Evolutionary conservation across 2,797 vertebrate genomes (phyloP), one percentile per base, ranked within the genome.

Genomic region (Oryzias sinensis): DNA sequence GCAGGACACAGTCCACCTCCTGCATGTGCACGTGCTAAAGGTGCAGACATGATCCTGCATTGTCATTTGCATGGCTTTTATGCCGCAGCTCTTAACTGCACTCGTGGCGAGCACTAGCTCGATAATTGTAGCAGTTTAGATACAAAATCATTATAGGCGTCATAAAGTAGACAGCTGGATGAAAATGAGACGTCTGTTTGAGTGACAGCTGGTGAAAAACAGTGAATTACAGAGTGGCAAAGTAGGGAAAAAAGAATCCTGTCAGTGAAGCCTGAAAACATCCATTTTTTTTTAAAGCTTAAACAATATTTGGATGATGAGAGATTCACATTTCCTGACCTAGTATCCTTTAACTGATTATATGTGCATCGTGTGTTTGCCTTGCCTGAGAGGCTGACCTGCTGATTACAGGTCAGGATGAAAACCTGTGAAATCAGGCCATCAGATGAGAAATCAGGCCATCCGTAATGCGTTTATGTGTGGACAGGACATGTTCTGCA

Each of bases 161-260:
- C 44, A 22, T 46, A 46, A 46, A 46, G 44, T 14, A 46, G 44
- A 46, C 44, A 46, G 17, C 44, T 46, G 44, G 44, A 46, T 20
- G 18, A 18, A 46, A 46, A 46, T 22, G 44, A 20, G 18, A 11
- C 18, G 18, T 20, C 44, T 46, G 18, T 46, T 46, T 46, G 20
- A 46, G 44, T 46, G 44, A 20, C 44, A 46, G 44, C 44, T 46
- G 44, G 44, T 46, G 44, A 14, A 20, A 46, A 46, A 46, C 44
- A 46, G 17, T 14, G 44, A 20, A 46, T 46, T 20, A 46, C 44
- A 22, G 14, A 45, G 43, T 11, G 13, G 43, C 11, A 45, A 45
- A 45, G 15, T 18, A 18, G 17, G 43, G 27, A 27, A 27, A 18
- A 27, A 27, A 27, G 27, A 7, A 37, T 37, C 33, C 33, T 37